Evolutionary conservation across 2,113 vertebrate genomes (phyloP), one percentile per base, ranked within the genome.

Genomic region (Morphnarchus princeps): DNA sequence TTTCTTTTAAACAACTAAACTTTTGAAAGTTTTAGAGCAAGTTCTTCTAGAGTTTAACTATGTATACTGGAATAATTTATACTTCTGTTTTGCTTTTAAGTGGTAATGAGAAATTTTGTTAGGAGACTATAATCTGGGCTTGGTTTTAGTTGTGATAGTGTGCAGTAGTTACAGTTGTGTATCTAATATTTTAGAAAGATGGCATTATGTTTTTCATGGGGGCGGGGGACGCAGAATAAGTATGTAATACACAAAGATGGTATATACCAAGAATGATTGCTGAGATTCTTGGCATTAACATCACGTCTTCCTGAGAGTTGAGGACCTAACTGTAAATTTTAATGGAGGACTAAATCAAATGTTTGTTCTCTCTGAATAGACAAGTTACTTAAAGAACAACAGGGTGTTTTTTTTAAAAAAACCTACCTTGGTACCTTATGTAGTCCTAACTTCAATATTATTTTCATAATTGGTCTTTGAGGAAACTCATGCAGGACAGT

Each of bases 191-290:
- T 17, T 57, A 52, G 22, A 54, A 65, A n/a, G 22, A 13, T 83
- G 47, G 19, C 17, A 13, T 54, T 70, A 20, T 42, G 42, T 67
- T 70, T 93, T 74, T 70, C 8, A 4, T 11, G 13, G 14, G 10
- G 5, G 11, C 0, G 10, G 40, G 26, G 6, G 8, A 22, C 2
- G 6, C 49, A 49, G 57, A 12, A 7, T 43, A 62, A 40, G 3
- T 84, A 45, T 54, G 24, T 78, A 65, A n/a, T 77, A 28, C 7
- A 32, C 7, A 20, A 50, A 45, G 16, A 21, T 12, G 49, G 3
- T 59, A 5, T 8, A 3, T 65, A 38, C 49, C 6, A 54, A 34
- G 16, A 87, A 15, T 58, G 19, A 42, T 5, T 70, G 28, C 40
- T 62, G 1, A 62, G 28, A 24, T 82, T 85, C 45, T 74, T 96